Base-by-base conservation (phyloP, 2,113 vertebrate species). In the Macquaria australasica region DNA sequence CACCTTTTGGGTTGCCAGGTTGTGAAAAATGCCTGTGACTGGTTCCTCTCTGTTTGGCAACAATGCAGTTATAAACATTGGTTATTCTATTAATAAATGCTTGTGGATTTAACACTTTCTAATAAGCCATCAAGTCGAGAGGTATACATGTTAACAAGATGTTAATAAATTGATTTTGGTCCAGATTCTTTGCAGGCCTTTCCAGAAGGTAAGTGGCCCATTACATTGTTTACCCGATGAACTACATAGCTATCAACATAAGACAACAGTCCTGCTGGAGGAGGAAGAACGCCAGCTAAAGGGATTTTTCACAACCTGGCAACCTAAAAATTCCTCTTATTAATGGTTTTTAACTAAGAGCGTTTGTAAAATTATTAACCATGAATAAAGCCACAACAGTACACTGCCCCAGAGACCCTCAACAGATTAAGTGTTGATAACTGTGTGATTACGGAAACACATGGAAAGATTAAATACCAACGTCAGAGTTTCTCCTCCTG, bases 401-500 rank as follows among this genome's bases (percentile, higher is more conserved):
- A 28, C n/a, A n/a, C 4, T n/a, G 48, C 16, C 20, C 11, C 37
- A 51, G 25, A 50, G 25, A 50, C 43, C n/a, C n/a, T 58, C 3
- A 56, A 14, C 53, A 43, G 43, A 43, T 43, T 67, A 48, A 23
- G 10, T 34, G 34, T 34, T 34, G 34, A 34, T 45, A 48, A 56
- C 53, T 41, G 15, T 69, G 59, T 82, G 70, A n/a, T 39, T 73
- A 53, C 15, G 12, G 68, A 79, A 81, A 90, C 92, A 84, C 89
- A 88, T 88, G 87, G 88, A 85, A 86, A 82, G 82, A 86, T 91
- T 87, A 92, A 90, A 93, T 70, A 12, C 73, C 82, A 48, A 89
- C 79, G 84, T 90, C 88, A 86, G 48, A 21, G 37, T 62, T 31
- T 66, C 43, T 45, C 72, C 82, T 67, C 89, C 87, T 78, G 60